phyloP scores from a whole-genome alignment of 1,140 invertebrate genomes.

The Bathynomus jamesi region DNA sequence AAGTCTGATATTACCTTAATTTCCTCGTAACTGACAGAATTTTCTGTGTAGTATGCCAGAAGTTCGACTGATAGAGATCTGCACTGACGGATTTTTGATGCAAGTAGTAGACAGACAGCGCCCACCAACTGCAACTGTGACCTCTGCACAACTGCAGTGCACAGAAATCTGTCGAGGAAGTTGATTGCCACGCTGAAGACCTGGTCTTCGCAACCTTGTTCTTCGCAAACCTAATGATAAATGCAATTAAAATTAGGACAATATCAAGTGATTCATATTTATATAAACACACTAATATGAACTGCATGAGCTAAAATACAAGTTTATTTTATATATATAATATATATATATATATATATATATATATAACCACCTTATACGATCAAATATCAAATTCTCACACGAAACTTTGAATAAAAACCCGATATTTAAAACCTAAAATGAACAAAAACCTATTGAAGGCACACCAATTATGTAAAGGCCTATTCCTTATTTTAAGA shows the following conservation, averaged over 20 bases:
- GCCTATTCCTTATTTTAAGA: not conserved
- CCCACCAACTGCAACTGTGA: conserved; percentile 81
- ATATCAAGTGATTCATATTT: not conserved
- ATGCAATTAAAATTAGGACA: not conserved
- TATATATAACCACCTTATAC: not conserved
- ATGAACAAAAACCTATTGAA: too few species aligned
- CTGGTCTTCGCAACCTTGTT: conserved; percentile 63
- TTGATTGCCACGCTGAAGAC: conserved; percentile 84
- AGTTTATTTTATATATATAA: not conserved
- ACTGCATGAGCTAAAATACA: not conserved
- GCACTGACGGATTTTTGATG: conserved; percentile 81
- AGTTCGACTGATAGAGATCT: conserved; percentile 66
- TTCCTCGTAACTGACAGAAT: conserved; percentile 73
- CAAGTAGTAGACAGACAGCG: conserved; percentile 78
- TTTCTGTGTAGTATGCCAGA: conserved; percentile 83
- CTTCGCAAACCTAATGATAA: conserved; percentile 22
- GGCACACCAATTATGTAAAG: not conserved
- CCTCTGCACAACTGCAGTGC: conserved; percentile 58
- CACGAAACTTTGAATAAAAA: too few species aligned
- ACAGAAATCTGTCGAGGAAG: conserved; percentile 85
- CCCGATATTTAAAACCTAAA: too few species aligned
- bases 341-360: conserved; percentile 3
- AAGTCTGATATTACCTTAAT: conserved; percentile 61
- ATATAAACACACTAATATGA: not conserved
- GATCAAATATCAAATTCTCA: too few species aligned